Evolutionary conservation across 2,888 invertebrate species (phyloP), one percentile per base, ranked within the genome.

Genomic region (Tetropium fuscum): DNA sequence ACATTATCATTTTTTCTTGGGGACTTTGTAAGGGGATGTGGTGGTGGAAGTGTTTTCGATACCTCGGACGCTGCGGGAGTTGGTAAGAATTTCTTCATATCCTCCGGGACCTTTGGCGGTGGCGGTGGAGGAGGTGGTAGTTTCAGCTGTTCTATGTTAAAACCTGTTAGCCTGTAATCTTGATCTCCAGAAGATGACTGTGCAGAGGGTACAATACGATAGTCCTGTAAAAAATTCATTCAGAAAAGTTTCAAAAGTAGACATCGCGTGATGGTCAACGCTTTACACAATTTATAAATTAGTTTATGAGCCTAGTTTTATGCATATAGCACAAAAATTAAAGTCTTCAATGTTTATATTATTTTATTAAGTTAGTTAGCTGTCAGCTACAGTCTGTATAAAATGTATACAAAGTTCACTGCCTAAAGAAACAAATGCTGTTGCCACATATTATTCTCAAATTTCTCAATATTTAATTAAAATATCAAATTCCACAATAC

Each of bases 1-100:
- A 91, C 89, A 75, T 90, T 92, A 72, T 92, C 92, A 64, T 45
- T 64, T 58, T 71, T 73, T 18, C 71, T 43, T 6, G 56, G 58
- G 13, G 60, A 49, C 13, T 22, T 40, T 2, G 58, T 41, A 19
- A 41, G 44, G 25, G 55, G 43, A 10, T 61, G 64, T 16, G 65
- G 41, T 2, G 45, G 34, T 6, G 47, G 34, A 2, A 38, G 36
- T 2, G 30, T 44, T 18, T 34, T 55, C 6, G 41, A 16, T n/a
- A 44, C 18, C 16, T 43, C 53, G 13, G 38, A 15, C 18, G 18
- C 22, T 0, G 25, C 6, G 13, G 47, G 34, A 11, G 18, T 15
- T 13, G 10, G 11, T 6, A 51, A 18, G 13, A 27, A 38, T 8
- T 4, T 8, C 2, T 10, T 19, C n/a, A 34, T 15, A 6, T 45